Conservation (phyloP, 2,888 invertebrate species). For the Zelleria hepariella region DNA sequence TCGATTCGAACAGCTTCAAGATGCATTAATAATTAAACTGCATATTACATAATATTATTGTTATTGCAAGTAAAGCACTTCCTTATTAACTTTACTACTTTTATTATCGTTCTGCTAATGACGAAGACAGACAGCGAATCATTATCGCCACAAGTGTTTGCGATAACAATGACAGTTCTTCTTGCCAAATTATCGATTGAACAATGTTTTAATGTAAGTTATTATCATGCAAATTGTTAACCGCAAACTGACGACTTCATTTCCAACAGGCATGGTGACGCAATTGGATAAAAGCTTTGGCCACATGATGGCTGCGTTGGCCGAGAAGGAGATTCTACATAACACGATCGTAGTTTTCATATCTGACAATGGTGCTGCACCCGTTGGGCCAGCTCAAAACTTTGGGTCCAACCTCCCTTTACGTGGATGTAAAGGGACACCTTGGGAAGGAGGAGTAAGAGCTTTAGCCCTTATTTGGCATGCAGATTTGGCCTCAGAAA, state of each 20-base stretch:
- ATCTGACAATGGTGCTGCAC: slow-evolving; percentile 87
- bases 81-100: not conserved
- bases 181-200: not conserved
- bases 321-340: slow-evolving; percentile 75
- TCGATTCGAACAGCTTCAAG: no score
- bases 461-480: slow-evolving; percentile 78
- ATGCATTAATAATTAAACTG: no score
- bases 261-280: slow-evolving; percentile 67
- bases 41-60: no score
- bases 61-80: no score
- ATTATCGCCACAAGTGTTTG: not conserved
- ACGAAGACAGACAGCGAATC: not conserved
- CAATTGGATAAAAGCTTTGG: slow-evolving; percentile 85
- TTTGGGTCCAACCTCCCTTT: slow-evolving; percentile 81
- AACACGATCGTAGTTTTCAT: slow-evolving; percentile 86
- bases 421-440: slow-evolving; percentile 80
- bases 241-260: not conserved
- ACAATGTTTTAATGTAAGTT: not conserved
- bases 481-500: slow-evolving; percentile 60
- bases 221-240: not conserved
- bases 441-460: slow-evolving; percentile 86
- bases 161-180: not conserved
- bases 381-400: slow-evolving; percentile 75
- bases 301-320: slow-evolving; percentile 76
- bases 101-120: not conserved